A percentile compares a stretch with the other conserved stretches of the same genome.
Evolutionary conservation across 2,113 vertebrate genomes (phyloP).

Genomic region (Tylochromis polylepis): DNA sequence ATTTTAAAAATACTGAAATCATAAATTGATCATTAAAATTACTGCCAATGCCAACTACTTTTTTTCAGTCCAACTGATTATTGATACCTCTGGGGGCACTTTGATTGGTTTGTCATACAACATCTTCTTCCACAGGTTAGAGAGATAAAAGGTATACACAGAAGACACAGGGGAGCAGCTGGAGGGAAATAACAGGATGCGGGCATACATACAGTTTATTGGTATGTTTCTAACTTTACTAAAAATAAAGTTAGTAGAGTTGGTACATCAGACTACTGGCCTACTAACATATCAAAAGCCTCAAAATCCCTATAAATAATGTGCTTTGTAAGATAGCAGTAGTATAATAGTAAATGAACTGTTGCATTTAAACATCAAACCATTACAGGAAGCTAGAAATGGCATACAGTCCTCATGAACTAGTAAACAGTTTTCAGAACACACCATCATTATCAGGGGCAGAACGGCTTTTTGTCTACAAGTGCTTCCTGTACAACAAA

Average conservation of each 20-base stretch:
- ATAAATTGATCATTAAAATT: background rate
- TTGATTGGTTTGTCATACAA: background rate
- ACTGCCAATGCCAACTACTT: background rate
- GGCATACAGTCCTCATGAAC: background rate
- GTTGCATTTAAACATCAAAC: background rate
- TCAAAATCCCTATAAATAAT: background rate
- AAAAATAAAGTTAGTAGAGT: background rate
- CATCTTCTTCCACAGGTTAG: background rate
- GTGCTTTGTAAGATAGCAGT: background rate
- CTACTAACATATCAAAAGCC: background rate
- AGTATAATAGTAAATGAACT: background rate
- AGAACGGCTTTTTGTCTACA: background rate
- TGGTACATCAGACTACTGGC: background rate
- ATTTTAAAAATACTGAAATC: background rate
- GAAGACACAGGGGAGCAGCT: background rate
- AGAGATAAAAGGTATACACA: background rate
- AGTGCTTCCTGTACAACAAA: conserved; percentile 39
- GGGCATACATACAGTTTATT: background rate
- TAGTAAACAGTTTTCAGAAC: background rate
- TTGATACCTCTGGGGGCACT: background rate
- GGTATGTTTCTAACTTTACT: background rate
- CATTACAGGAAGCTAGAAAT: background rate
- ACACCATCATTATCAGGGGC: background rate
- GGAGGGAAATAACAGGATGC: background rate
- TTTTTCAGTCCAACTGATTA: background rate